Evolutionary conservation across 1,140 invertebrate species (phyloP).

Genomic region (Meloidogyne exigua): DNA sequence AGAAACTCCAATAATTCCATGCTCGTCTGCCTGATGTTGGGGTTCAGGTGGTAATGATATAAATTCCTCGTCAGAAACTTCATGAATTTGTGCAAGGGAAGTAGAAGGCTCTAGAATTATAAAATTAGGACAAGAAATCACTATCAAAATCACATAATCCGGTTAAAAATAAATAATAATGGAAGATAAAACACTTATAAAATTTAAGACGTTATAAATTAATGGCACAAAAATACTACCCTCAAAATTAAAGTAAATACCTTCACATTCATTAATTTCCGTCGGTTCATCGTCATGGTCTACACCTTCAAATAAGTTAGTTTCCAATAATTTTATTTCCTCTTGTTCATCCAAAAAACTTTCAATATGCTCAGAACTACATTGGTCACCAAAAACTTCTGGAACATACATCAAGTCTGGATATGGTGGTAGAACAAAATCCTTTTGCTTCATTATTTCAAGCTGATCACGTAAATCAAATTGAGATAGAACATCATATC

Average conservation of each 20-base stretch:
- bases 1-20: not conserved
- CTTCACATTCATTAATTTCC: not conserved
- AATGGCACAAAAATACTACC: not conserved
- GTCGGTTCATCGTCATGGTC: not conserved
- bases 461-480: not conserved
- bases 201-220: not conserved
- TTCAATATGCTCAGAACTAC: slow-evolving; percentile 10
- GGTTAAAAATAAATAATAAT: too few relatives aligned
- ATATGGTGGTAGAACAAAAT: slow-evolving; percentile 1
- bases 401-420: not conserved
- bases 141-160: too few relatives aligned
- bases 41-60: not conserved
- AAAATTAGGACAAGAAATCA: too few relatives aligned
- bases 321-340: slow-evolving; percentile 20
- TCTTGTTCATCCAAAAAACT: slow-evolving; percentile 23
- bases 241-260: not conserved
- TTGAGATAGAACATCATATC: slow-evolving; percentile 10
- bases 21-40: not conserved
- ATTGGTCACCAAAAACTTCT: not conserved
- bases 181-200: too few relatives aligned
- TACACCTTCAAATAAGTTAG: not conserved
- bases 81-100: not conserved
- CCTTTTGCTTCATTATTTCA: not conserved
- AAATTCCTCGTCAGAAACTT: not conserved
- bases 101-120: not conserved